phyloP scores from a whole-genome alignment of 2,888 invertebrate genomes.

The Lasius fuliginosus region DNA sequence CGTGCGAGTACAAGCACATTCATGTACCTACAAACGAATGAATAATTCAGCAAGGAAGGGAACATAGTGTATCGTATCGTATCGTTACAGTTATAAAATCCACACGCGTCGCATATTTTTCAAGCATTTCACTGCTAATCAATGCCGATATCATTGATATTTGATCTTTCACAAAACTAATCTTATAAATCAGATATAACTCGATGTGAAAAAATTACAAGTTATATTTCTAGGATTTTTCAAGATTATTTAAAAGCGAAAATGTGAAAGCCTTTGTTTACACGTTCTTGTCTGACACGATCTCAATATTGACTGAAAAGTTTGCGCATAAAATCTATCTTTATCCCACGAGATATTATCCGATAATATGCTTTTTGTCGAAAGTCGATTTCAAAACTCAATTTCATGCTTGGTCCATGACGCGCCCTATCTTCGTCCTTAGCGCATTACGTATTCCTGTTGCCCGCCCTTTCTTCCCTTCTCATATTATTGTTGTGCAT shows the following conservation, averaged over 20 bases:
- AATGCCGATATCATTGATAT: slow-evolving; percentile 2
- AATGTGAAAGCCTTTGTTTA: background rate
- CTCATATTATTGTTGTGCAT: slow-evolving; percentile 73
- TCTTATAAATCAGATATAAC: background rate
- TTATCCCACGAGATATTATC: slow-evolving; percentile 39
- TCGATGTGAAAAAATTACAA: background rate
- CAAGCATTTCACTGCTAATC: background rate
- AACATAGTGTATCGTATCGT: slow-evolving; percentile 13
- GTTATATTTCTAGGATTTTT: background rate
- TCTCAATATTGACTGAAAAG: background rate
- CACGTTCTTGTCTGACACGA: background rate
- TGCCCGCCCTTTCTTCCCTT: slow-evolving; percentile 68
- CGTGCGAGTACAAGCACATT: slow-evolving; percentile 40
- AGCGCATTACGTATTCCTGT: slow-evolving; percentile 73
- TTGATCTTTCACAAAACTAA: slow-evolving; percentile 27
- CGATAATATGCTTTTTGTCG: slow-evolving; percentile 54
- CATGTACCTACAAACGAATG: slow-evolving; percentile 34
- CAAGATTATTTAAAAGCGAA: background rate
- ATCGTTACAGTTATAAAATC: slow-evolving; percentile 22
- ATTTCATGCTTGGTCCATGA: slow-evolving; percentile 71
- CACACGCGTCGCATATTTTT: background rate
- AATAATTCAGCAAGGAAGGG: slow-evolving; percentile 39
- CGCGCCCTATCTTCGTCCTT: slow-evolving; percentile 66
- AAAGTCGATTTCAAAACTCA: slow-evolving; percentile 74
- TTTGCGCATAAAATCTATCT: slow-evolving; percentile 47